A percentile compares a stretch with the other conserved stretches of the same genome.
phyloP scores from a whole-genome alignment of 2,113 vertebrate species.

The Thalassoma bifasciatum region DNA sequence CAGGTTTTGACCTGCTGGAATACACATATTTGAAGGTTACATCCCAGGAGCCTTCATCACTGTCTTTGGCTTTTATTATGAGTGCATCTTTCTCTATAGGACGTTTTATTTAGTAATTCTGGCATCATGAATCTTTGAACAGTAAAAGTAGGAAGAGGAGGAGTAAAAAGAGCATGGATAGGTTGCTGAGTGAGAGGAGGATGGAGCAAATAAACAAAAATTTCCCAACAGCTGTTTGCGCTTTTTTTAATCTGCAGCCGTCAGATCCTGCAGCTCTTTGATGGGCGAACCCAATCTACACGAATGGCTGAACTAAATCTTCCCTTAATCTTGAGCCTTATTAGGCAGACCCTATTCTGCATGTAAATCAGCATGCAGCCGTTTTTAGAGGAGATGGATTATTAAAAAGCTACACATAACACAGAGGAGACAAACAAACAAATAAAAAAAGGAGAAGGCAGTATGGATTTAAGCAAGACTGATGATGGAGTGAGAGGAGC shows the following conservation, averaged over 20 bases:
- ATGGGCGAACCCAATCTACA: slow-evolving; percentile 88
- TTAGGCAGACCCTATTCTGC: slow-evolving; percentile 87
- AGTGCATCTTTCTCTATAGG: slow-evolving; percentile 1
- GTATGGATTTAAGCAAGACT: slow-evolving; percentile 60
- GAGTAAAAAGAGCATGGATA: slow-evolving; percentile 50
- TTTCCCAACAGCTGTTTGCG: slow-evolving; percentile 90
- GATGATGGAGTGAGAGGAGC: slow-evolving; percentile 58
- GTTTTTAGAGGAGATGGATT: slow-evolving; percentile 88
- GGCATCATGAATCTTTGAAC: too few species aligned
- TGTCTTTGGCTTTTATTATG: not conserved
- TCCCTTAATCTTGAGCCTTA: slow-evolving; percentile 90
- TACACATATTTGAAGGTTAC: slow-evolving; percentile 39
- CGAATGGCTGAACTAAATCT: slow-evolving; percentile 93
- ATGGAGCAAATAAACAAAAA: slow-evolving; percentile 77
- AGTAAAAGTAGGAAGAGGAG: slow-evolving; percentile 55
- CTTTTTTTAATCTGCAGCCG: slow-evolving; percentile 88
- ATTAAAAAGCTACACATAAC: slow-evolving; percentile 75
- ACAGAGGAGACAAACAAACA: slow-evolving; percentile 70
- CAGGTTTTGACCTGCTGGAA: slow-evolving; percentile 19
- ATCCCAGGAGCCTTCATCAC: not conserved
- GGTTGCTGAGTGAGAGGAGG: slow-evolving; percentile 6
- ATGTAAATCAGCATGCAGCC: slow-evolving; percentile 89
- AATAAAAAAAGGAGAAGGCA: slow-evolving; percentile 57
- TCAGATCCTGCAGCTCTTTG: slow-evolving; percentile 91
- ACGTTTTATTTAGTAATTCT: slow-evolving; percentile 1